phyloP scores from a whole-genome alignment of 2,113 vertebrate genomes.

The Zapornia atra region DNA sequence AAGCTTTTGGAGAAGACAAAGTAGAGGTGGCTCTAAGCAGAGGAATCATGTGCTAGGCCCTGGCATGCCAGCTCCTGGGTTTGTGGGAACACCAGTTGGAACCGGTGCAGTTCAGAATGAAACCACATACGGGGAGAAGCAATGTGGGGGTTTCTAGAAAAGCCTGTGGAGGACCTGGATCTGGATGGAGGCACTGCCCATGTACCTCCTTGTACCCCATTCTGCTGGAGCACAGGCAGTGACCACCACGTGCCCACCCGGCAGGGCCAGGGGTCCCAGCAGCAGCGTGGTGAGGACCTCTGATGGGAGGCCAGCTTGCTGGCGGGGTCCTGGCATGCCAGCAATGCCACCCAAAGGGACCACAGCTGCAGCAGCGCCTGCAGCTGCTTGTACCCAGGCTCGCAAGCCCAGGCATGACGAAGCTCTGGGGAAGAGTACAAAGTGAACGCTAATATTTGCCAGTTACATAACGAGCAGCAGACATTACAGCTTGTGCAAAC shows the following conservation, averaged over 20 bases:
- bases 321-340: neutral
- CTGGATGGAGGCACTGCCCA: neutral
- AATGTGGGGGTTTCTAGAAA: neutral
- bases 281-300: neutral
- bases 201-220: rapidly evolving
- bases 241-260: neutral
- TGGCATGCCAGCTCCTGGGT: neutral
- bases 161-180: neutral
- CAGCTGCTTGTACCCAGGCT: neutral
- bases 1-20: neutral
- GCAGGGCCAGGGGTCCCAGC: neutral
- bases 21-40: neutral
- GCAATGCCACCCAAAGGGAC: neutral
- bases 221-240: neutral
- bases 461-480: neutral
- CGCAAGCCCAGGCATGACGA: rapidly evolving
- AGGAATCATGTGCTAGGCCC: neutral
- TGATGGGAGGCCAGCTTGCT: neutral
- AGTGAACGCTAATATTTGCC: neutral
- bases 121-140: rapidly evolving
- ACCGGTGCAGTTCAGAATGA: neutral
- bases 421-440: neutral
- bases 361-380: rapidly evolving
- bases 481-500: neutral
- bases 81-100: neutral